phyloP scores from a whole-genome alignment of 2,888 invertebrate species.

The Nomada fabriciana region DNA sequence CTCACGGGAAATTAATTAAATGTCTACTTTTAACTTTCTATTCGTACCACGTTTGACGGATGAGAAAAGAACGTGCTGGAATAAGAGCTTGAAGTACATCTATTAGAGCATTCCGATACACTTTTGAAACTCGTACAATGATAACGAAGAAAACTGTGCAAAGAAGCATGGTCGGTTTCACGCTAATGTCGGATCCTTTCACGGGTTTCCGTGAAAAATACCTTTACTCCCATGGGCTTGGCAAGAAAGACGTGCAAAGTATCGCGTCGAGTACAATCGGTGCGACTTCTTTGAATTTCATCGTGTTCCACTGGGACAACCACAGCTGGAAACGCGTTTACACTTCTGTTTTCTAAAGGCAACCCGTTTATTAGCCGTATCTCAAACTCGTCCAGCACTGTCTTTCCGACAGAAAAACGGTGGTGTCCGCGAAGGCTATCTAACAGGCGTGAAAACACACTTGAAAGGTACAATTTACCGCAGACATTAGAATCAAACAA shows the following conservation, averaged over 20 bases:
- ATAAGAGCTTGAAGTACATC: background rate
- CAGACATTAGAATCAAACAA: too few species aligned
- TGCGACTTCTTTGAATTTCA: constrained; percentile 49
- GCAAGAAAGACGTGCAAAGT: constrained; percentile 52
- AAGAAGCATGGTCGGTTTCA: constrained; percentile 17
- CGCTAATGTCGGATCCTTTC: constrained; percentile 27
- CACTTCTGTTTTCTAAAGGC: constrained; percentile 48
- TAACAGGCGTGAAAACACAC: background rate
- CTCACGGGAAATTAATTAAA: background rate
- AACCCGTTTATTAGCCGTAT: constrained; percentile 39
- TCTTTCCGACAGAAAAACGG: background rate
- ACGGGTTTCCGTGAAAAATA: constrained; percentile 49
- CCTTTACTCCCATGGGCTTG: constrained; percentile 35
- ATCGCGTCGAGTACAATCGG: constrained; percentile 37
- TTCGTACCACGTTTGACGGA: too few species aligned
- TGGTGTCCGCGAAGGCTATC: background rate
- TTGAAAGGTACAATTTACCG: background rate
- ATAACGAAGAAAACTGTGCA: constrained; percentile 3
- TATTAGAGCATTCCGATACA: background rate
- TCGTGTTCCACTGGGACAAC: constrained; percentile 48
- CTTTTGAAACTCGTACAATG: constrained; percentile 8
- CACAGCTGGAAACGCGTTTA: constrained; percentile 35
- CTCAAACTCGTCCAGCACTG: constrained; percentile 6
- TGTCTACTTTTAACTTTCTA: too few species aligned
- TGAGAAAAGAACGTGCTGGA: background rate